phyloP scores from a whole-genome alignment of 2,797 vertebrate genomes.

The Philypnodon macrostomus region DNA sequence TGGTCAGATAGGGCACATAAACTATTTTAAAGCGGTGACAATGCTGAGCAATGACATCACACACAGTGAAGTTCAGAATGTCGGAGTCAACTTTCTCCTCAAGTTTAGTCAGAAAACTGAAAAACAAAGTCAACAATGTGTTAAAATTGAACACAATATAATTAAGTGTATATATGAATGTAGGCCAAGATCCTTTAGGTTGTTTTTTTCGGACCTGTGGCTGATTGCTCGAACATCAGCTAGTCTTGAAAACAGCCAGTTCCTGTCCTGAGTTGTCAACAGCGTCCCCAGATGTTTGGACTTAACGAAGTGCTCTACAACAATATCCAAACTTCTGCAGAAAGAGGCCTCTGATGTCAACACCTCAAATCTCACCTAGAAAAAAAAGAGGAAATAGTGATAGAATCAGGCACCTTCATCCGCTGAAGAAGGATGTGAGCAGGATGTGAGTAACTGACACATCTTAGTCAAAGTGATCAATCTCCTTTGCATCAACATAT shows the following conservation, averaged over 20 bases:
- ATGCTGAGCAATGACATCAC: conserved; percentile 87
- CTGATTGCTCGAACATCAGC: conserved; percentile 89
- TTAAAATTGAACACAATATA: neutral
- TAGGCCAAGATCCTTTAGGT: neutral
- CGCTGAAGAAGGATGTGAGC: neutral
- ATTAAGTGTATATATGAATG: neutral
- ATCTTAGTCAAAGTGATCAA: neutral
- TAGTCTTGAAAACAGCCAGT: conserved; percentile 95
- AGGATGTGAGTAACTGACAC: conserved; percentile 20
- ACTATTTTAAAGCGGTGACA: conserved; percentile 85
- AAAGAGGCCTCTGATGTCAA: conserved; percentile 95
- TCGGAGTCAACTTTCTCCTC: conserved; percentile 90
- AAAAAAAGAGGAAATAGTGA: neutral
- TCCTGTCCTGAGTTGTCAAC: conserved; percentile 86
- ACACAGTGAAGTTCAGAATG: conserved; percentile 87
- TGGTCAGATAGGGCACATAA: conserved; percentile 96
- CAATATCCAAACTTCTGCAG: conserved; percentile 90
- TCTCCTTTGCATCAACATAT: neutral
- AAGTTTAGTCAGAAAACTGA: conserved; percentile 90
- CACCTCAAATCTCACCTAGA: conserved; percentile 92
- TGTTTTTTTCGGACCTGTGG: conserved; percentile 75
- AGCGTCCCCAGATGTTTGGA: conserved; percentile 78
- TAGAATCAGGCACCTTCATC: neutral
- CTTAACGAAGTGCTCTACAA: conserved; percentile 91
- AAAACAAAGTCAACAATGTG: conserved; percentile 8